These are phyloP conservation scores for Leptothorax acervorum DNA, from an alignment of 2,888 invertebrate genomes.

Conservation along the genomic window DNA sequence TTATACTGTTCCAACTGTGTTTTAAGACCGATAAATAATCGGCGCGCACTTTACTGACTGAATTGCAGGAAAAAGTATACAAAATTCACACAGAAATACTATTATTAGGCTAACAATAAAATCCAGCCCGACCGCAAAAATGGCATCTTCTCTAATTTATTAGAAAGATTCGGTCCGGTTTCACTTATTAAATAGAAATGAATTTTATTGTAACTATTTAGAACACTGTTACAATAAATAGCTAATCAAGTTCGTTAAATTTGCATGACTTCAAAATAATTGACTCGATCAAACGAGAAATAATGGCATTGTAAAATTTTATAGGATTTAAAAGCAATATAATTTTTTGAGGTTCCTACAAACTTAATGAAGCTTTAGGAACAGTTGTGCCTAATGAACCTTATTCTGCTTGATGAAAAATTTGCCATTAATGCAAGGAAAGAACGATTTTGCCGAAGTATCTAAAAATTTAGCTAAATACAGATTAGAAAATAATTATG, in stretches of 20 bases:
- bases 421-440: background rate
- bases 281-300: conserved; percentile 24
- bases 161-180: no score
- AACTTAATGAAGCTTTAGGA: background rate
- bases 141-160: no score
- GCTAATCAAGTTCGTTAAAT: background rate
- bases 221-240: background rate
- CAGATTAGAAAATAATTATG: background rate
- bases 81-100: no score
- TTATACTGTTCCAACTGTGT: no score
- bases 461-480: background rate
- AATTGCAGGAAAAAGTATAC: no score
- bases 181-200: no score
- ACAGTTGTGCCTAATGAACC: background rate
- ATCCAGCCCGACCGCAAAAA: no score
- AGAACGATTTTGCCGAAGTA: background rate
- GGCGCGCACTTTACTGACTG: no score
- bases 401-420: background rate
- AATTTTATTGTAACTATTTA: background rate
- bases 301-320: background rate
- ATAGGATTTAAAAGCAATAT: background rate
- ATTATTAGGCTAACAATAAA: no score
- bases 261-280: background rate
- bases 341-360: background rate
- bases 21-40: no score